phyloP scores from a whole-genome alignment of 1,140 invertebrate genomes.

The Bradynema listronoti region DNA sequence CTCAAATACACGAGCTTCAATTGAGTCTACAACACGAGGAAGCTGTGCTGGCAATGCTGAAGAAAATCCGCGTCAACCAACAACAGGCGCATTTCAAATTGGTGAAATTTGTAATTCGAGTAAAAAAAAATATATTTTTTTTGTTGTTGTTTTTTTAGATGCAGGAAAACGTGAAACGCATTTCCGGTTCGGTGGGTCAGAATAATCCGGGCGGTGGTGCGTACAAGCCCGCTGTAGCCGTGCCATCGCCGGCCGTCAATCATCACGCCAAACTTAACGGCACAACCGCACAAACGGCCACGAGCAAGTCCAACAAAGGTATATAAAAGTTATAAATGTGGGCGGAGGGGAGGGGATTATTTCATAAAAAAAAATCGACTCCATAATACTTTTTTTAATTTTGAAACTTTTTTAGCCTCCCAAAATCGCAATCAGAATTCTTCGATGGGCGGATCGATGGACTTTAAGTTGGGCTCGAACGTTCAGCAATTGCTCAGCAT shows the following conservation, averaged over 20 bases:
- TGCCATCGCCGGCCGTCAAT: too few relatives aligned
- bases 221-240: slow-evolving; percentile 48
- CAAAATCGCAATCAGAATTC: too few relatives aligned
- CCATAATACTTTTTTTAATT: too few relatives aligned
- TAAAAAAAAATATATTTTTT: slow-evolving; percentile 8
- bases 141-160: not conserved
- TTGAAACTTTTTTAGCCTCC: too few relatives aligned
- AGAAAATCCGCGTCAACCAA: slow-evolving; percentile 40
- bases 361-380: too few relatives aligned
- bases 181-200: slow-evolving; percentile 22
- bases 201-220: slow-evolving; percentile 44
- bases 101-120: slow-evolving; percentile 5
- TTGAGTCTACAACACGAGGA: slow-evolving; percentile 40
- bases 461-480: too few relatives aligned
- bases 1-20: slow-evolving; percentile 43
- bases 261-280: slow-evolving; percentile 7
- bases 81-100: slow-evolving; percentile 19
- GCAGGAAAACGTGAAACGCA: not conserved
- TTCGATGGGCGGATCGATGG: too few relatives aligned
- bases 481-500: too few relatives aligned
- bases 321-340: too few relatives aligned
- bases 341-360: too few relatives aligned
- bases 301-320: too few relatives aligned
- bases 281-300: slow-evolving; percentile 10
- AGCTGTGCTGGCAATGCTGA: slow-evolving; percentile 46